phyloP scores from a whole-genome alignment of 2,888 invertebrate species.

The Tiliacea aurago region DNA sequence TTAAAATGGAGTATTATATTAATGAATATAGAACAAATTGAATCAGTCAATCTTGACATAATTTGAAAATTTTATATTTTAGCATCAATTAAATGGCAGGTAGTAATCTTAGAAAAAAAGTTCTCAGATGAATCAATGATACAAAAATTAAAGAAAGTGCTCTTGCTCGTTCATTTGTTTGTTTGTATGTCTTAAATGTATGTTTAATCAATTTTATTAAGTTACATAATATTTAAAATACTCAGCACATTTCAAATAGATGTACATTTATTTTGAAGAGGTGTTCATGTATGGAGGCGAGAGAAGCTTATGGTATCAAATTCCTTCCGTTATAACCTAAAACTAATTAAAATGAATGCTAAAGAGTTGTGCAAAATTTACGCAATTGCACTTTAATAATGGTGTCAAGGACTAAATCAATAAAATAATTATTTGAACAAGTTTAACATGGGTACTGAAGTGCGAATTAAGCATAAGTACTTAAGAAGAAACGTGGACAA shows the following conservation, averaged over 20 bases:
- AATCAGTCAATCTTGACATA: neutral
- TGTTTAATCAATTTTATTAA: neutral
- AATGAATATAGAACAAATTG: neutral
- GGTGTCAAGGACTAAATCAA: constrained; percentile 42
- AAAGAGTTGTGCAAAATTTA: constrained; percentile 20
- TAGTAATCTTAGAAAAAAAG: neutral
- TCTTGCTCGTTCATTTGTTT: no score
- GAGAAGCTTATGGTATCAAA: neutral
- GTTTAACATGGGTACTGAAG: neutral
- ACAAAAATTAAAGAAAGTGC: neutral
- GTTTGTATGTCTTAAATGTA: no score
- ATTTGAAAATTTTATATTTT: neutral
- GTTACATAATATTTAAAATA: neutral
- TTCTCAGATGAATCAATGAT: neutral
- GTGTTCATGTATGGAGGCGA: neutral
- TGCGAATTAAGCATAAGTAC: neutral
- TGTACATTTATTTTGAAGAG: neutral
- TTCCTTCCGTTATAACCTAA: neutral
- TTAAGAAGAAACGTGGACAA: no score
- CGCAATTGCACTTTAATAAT: constrained; percentile 14
- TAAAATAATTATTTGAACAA: constrained; percentile 21
- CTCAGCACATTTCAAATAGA: neutral
- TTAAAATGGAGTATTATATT: no score
- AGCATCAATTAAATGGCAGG: neutral
- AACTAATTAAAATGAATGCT: constrained; percentile 11